Evolutionary conservation across 1,140 invertebrate genomes (phyloP).

Genomic region (Trichonephila clavata): DNA sequence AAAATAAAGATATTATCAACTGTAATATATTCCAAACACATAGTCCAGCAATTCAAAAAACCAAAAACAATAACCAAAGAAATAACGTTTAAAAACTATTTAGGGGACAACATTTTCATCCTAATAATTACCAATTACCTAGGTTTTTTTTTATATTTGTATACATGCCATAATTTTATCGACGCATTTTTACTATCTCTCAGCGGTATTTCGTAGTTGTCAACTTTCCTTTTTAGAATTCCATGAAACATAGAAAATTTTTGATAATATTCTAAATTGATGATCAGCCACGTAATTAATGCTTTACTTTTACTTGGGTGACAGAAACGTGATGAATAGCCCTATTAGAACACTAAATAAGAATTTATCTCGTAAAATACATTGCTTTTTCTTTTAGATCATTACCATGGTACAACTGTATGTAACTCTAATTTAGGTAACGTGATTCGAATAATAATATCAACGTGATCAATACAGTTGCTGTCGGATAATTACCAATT

Average conservation of each 20-base stretch:
- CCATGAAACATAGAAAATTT: background rate
- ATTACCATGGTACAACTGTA: background rate
- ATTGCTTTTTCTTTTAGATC: background rate
- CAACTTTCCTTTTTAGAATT: background rate
- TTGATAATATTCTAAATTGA: background rate
- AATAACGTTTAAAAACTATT: background rate
- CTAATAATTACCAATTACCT: background rate
- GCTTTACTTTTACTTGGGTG: background rate
- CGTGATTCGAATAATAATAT: constrained; percentile 29
- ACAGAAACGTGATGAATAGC: constrained; percentile 20
- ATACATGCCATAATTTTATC: too few species aligned
- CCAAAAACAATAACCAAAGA: background rate
- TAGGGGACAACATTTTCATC: background rate
- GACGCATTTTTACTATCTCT: background rate
- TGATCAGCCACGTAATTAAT: constrained; percentile 15
- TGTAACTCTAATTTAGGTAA: background rate
- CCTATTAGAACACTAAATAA: constrained; percentile 37
- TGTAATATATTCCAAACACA: background rate
- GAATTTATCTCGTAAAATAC: constrained; percentile 30
- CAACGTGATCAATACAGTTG: constrained; percentile 1
- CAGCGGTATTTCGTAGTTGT: background rate
- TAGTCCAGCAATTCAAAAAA: background rate
- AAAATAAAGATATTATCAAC: background rate
- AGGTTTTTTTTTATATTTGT: background rate
- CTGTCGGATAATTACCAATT: background rate